Percentiles rank a stretch among this genome's conserved stretches.
phyloP scores from a whole-genome alignment of 2,797 vertebrate species.

The Florisuga fusca region DNA sequence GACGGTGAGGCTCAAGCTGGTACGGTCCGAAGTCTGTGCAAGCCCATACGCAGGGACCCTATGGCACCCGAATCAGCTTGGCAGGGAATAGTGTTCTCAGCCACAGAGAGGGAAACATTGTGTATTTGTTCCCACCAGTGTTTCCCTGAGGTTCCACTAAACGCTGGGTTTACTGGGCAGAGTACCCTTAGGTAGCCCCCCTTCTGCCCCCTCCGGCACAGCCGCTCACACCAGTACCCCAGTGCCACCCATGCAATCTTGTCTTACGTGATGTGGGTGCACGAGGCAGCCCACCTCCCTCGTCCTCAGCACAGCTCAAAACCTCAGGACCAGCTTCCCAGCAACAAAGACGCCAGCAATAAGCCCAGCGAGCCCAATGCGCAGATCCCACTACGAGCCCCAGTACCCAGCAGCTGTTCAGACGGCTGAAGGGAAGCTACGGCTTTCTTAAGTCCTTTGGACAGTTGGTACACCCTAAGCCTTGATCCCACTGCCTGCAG shows the following conservation, averaged over 20 bases:
- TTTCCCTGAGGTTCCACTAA: background rate
- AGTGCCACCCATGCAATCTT: rapidly evolving
- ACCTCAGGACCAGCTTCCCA: background rate
- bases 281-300: background rate
- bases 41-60: background rate
- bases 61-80: background rate
- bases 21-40: rapidly evolving
- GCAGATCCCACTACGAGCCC: background rate
- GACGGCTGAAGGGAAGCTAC: background rate
- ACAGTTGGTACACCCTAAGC: background rate
- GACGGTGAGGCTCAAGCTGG: background rate
- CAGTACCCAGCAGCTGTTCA: rapidly evolving
- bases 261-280: background rate
- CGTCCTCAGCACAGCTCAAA: background rate
- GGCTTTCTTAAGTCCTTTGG: background rate
- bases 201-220: background rate
- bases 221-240: background rate
- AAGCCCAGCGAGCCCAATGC: background rate
- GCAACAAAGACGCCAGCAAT: background rate
- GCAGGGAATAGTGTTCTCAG: background rate
- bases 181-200: background rate
- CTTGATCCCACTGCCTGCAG: background rate
- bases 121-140: background rate
- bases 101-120: background rate
- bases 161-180: background rate